Evolutionary conservation across 2,797 vertebrate species (phyloP).

Genomic region (Acanthis flammea): DNA sequence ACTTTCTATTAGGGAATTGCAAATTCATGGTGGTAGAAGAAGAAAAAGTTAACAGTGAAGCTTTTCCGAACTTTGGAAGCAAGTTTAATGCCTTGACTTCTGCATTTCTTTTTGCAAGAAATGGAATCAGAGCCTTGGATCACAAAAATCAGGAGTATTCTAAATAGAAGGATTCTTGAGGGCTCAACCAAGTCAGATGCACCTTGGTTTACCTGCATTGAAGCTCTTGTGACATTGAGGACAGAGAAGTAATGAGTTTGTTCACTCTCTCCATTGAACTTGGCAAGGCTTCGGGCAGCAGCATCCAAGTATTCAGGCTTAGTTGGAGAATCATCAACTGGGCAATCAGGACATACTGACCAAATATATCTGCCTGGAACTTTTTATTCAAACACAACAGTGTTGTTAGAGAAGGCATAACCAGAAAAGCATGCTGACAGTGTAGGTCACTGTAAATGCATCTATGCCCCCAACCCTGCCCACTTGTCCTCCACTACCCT

Average conservation of each 20-base stretch:
- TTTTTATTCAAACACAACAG: conserved; percentile 8
- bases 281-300: conserved; percentile 36
- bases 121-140: neutral
- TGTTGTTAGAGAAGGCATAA: neutral
- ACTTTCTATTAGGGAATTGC: neutral
- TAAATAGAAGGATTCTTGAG: neutral
- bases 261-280: conserved; percentile 49
- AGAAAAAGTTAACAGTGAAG: neutral
- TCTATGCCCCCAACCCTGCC: neutral
- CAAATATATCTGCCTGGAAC: neutral
- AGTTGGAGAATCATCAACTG: neutral
- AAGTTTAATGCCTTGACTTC: neutral
- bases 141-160: neutral
- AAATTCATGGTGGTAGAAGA: neutral
- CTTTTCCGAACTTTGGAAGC: neutral
- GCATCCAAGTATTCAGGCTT: neutral
- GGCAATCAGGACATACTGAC: conserved; percentile 54
- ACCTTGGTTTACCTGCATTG: conserved; percentile 55
- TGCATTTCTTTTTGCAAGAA: neutral
- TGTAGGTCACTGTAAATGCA: neutral
- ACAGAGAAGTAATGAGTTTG: conserved; percentile 53
- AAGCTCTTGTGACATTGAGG: conserved; percentile 50
- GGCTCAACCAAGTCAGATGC: neutral
- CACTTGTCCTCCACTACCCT: neutral
- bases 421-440: neutral